Base-by-base conservation (phyloP, 2,113 vertebrate genomes). In the Xiphophorus couchianus region DNA sequence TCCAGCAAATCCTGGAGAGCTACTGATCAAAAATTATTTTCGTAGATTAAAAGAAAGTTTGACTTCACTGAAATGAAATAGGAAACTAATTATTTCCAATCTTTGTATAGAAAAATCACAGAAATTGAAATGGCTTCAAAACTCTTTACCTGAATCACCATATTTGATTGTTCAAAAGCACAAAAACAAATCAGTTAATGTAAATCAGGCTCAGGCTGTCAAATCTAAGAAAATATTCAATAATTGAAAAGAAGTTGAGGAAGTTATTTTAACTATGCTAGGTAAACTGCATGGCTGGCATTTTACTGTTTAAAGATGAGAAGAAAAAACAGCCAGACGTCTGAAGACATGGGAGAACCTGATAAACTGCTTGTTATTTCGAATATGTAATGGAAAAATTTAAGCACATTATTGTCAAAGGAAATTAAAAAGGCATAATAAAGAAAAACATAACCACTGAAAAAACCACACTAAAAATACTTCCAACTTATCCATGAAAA, bases 381-480 rank as follows among this genome's bases (percentile, higher is more conserved):
- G 74, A 66, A 11, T 67, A 9, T 69, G 31, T 78, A 29, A 71
- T 85, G 73, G 73, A 66, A 48, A 72, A 63, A 68, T 30, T 61
- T 67, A 82, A 54, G 25, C 51, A 78, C 70, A 86, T 72, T 22
- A 61, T 37, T 37, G 44, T 79, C 5, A 30, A 78, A 77, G 11
- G 73, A 10, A 78, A 81, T 74, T 22, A 86, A 48, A 84, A 74
- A 62, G 25, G 3, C 22, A 2, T 35, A 74, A 25, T n/a, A 51
- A 66, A 35, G 42, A 72, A 27, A 69, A 48, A 10, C 3, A 19
- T 44, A 29, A 9, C 27, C 15, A 33, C 10, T 8, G 80, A 73
- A 77, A 25, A 91, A n/a, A n/a, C n/a, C n/a, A 92, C 70, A 89
- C 61, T 77, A 66, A 81, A 66, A 67, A 84, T 84, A 54, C 7